Conservation (phyloP, 2,888 invertebrate species). For the Eueremaeus valkanovi region DNA sequence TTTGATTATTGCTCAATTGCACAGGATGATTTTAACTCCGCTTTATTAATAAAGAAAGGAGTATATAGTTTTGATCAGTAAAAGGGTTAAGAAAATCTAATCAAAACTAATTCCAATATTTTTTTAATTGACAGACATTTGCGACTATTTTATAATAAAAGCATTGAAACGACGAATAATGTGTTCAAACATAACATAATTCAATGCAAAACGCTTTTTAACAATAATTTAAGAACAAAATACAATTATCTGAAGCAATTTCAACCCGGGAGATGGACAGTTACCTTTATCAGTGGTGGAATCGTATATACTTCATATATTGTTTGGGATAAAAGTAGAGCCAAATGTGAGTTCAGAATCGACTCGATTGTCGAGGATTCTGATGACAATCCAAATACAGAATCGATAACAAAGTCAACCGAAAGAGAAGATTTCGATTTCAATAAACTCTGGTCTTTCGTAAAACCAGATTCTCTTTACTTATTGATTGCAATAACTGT, state of each 20-base stretch:
- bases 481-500: slow-evolving; percentile 73
- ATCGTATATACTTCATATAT: not conserved
- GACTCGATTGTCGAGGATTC: not conserved
- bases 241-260: not conserved
- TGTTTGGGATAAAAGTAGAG: not conserved
- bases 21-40: no score
- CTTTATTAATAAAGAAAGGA: no score
- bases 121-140: no score
- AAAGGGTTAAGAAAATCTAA: no score
- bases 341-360: not conserved
- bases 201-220: not conserved
- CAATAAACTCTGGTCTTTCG: slow-evolving; percentile 66
- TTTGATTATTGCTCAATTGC: no score
- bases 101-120: no score
- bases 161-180: not conserved
- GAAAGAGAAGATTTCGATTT: slow-evolving; percentile 63
- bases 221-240: not conserved
- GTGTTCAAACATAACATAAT: not conserved
- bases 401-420: not conserved
- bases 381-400: not conserved
- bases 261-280: not conserved
- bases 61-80: no score
- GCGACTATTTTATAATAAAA: not conserved
- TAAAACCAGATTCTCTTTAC: slow-evolving; percentile 71
- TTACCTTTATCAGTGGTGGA: not conserved